Evolutionary conservation across 2,797 vertebrate genomes (phyloP), one percentile per base, ranked within the genome.

Genomic region (Crotalus adamanteus): DNA sequence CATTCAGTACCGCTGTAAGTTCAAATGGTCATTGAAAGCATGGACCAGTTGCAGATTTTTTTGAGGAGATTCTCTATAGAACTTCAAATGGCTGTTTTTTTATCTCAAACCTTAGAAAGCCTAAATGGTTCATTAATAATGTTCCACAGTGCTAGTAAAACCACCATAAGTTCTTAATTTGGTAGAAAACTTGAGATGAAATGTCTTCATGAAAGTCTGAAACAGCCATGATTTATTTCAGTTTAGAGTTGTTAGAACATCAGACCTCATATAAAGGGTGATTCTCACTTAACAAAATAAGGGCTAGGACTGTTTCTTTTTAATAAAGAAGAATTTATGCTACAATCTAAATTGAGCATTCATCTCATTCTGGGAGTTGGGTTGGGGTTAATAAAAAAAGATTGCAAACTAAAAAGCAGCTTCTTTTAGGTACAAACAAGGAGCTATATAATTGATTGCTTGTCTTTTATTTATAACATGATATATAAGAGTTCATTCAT

Each of bases 141-240:
- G n/a, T 13, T 20, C 31, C 59, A 86, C 12, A 25, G 9, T 31
- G 56, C 20, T 90, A 93, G 22, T 90, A 55, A 53, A 95, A 91
- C 5, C 55, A 13, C 78, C 89, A 92, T 47, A 55, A 95, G 85
- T 57, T 94, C 94, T 91, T 91, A 63, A 92, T 95, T 0, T 91
- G 60, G 89, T 57, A 93, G 31, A 57, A 31, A 59, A 11, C 25
- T 26, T 53, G 25, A 90, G 87, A 88, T 94, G 25, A 31, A 56
- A 22, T 93, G 1, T 88, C 60, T 1, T 61, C 92, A 69, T 37
- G 42, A 86, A 93, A 6, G 22, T 93, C 93, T 93, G 13, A 69
- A 92, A 16, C 0, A 51, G 83, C 37, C 90, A 53, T 93, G 85
- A 91, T 78, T 94, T 2, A 47, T 92, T 92, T 22, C 65, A 85